Conservation (phyloP, 2,113 vertebrate genomes). For the Salvelinus alpinus region DNA sequence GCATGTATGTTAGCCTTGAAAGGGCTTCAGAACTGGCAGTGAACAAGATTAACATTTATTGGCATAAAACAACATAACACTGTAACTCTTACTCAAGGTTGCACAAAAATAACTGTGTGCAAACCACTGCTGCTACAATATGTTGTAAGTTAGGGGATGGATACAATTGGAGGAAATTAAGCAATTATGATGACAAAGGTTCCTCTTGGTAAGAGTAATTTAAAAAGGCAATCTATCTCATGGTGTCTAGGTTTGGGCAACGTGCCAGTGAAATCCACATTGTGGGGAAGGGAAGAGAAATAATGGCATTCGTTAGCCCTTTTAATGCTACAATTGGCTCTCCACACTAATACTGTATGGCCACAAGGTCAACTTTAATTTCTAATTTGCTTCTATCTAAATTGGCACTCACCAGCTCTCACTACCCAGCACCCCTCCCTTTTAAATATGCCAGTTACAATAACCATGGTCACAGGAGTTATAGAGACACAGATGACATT, state of each 20-base stretch:
- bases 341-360: slow-evolving; percentile 46
- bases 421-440: slow-evolving; percentile 25
- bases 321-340: slow-evolving; percentile 46
- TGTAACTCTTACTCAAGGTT: too few relatives aligned
- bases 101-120: too few relatives aligned
- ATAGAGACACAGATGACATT: not conserved
- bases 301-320: slow-evolving; percentile 44
- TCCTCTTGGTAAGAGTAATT: slow-evolving; percentile 1
- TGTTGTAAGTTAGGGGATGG: not conserved
- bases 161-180: not conserved
- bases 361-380: slow-evolving; percentile 11
- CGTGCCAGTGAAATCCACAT: slow-evolving; percentile 21
- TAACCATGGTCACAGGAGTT: not conserved
- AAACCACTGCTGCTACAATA: too few relatives aligned
- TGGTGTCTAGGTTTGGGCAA: slow-evolving; percentile 22
- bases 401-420: slow-evolving; percentile 43
- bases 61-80: too few relatives aligned
- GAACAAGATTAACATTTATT: too few relatives aligned
- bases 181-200: slow-evolving; percentile 25
- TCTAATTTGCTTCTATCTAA: slow-evolving; percentile 56
- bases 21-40: too few relatives aligned
- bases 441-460: not conserved
- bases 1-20: too few relatives aligned
- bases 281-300: slow-evolving; percentile 28
- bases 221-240: not conserved